Percentiles rank a stretch among this genome's conserved stretches.
These are phyloP conservation scores for Nomada ruficornis DNA, from an alignment of 2,888 invertebrate species.

Conservation along the genomic window DNA sequence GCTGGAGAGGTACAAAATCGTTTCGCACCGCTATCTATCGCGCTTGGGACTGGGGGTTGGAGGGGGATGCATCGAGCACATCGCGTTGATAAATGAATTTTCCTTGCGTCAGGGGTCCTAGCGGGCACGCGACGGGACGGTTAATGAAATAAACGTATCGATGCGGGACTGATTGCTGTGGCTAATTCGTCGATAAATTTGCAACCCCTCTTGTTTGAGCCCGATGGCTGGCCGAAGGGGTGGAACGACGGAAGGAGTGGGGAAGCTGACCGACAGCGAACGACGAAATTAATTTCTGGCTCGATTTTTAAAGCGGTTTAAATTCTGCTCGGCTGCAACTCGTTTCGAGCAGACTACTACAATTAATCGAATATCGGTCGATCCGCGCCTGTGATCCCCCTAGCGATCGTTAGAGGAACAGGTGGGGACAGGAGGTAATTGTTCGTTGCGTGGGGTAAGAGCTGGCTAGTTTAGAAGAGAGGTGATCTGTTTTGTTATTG, in stretches of 20 bases:
- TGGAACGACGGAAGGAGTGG: not conserved
- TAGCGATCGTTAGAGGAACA: not conserved
- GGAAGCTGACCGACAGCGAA: not conserved
- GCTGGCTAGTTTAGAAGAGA: not conserved
- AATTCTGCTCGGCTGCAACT: conserved; percentile 17
- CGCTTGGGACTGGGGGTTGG: not conserved
- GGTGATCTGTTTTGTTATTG: no score
- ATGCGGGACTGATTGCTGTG: conserved; percentile 66
- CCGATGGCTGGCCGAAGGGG: not conserved
- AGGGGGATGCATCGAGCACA: conserved; percentile 21
- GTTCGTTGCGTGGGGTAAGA: not conserved
- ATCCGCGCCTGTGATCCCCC: conserved; percentile 4
- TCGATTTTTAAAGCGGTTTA: conserved; percentile 57
- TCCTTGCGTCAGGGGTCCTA: conserved; percentile 37
- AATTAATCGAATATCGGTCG: conserved; percentile 40
- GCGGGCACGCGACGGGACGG: conserved; percentile 42
- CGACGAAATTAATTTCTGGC: conserved; percentile 56
- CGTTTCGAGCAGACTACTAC: not conserved
- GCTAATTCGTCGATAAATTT: conserved; percentile 74
- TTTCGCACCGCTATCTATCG: conserved; percentile 22
- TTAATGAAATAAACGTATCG: conserved; percentile 76
- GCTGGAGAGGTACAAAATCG: conserved; percentile 37
- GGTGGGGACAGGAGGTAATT: conserved; percentile 21
- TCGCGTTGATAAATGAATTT: conserved; percentile 73
- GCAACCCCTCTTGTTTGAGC: conserved; percentile 37